Evolutionary conservation across 2,888 invertebrate genomes (phyloP).

Genomic region (Leptinotarsa tumamoca): DNA sequence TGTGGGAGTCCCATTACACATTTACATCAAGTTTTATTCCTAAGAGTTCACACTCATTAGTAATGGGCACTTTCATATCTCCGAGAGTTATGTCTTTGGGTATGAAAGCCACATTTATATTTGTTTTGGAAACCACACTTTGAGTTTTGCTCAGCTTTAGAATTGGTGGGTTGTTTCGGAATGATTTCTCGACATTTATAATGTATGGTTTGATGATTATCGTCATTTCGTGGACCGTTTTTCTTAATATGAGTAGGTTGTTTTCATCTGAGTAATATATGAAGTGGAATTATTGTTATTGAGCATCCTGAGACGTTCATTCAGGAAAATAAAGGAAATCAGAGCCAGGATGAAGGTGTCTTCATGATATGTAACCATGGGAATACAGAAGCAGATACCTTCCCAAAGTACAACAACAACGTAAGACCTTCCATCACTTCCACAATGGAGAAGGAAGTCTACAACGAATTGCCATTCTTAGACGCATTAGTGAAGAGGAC

Average conservation of each 20-base stretch:
- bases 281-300: not conserved
- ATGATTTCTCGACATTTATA: not conserved
- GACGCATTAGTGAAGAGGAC: no score
- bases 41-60: not conserved
- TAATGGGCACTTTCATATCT: not conserved
- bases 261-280: not conserved
- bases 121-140: not conserved
- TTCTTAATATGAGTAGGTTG: not conserved
- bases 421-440: no score
- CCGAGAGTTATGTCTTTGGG: not conserved
- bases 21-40: not conserved
- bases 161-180: not conserved
- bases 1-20: not conserved
- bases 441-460: no score
- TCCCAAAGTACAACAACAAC: no score
- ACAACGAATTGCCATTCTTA: no score
- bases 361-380: no score
- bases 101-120: not conserved
- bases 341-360: not conserved
- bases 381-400: no score
- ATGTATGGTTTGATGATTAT: not conserved
- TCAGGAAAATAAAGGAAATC: not conserved
- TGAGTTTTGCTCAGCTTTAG: not conserved
- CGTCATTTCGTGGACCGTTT: not conserved
- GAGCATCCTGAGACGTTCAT: not conserved